Conservation (phyloP, 2,113 vertebrate genomes). For the Ptilonorhynchus violaceus region DNA sequence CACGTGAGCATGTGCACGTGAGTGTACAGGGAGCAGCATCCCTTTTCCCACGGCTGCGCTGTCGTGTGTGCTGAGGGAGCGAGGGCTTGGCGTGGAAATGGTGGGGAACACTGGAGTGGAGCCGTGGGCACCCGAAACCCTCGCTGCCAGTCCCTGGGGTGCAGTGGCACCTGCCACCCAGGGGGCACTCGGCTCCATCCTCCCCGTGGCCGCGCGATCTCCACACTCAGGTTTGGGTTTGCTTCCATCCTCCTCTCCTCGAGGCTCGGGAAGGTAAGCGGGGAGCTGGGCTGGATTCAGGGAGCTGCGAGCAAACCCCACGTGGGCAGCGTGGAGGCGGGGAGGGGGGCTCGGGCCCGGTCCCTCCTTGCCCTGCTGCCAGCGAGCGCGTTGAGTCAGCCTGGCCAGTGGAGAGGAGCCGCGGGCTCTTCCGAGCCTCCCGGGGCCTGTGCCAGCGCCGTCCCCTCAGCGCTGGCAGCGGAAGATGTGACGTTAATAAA, state of each 20-base stretch:
- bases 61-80: rapidly evolving
- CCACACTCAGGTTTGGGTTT: not conserved
- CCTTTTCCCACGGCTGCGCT: rapidly evolving
- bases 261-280: not conserved
- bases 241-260: not conserved
- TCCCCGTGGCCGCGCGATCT: rapidly evolving
- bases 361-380: rapidly evolving
- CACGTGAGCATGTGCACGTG: not conserved
- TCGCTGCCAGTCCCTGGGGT: rapidly evolving
- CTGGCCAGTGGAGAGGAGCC: not conserved
- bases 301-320: not conserved
- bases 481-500: not conserved
- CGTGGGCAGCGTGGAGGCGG: not conserved
- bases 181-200: not conserved
- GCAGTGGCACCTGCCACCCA: not conserved
- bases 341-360: rapidly evolving
- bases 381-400: not conserved
- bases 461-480: not conserved
- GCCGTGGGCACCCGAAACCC: not conserved
- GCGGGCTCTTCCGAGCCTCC: not conserved
- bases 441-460: rapidly evolving
- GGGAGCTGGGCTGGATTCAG: not conserved
- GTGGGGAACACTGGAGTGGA: not conserved
- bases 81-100: not conserved
- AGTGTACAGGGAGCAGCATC: rapidly evolving